phyloP scores from a whole-genome alignment of 2,797 vertebrate species.

The Pyrocephalus nanus region DNA sequence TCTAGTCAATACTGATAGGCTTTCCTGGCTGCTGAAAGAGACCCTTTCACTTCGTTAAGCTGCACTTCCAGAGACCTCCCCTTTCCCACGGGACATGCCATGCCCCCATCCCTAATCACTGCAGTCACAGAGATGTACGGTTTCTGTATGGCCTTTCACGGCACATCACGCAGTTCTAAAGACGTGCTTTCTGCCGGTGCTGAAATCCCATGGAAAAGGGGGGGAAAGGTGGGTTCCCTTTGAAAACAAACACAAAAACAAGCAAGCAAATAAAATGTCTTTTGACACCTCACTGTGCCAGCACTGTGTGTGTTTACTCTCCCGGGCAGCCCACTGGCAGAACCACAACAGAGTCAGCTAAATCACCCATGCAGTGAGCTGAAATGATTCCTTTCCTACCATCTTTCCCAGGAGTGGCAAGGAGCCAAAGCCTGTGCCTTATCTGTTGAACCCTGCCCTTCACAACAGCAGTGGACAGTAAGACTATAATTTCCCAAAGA shows the following conservation, averaged over 20 bases:
- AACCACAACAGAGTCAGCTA: fast-evolving
- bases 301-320: neutral
- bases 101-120: neutral
- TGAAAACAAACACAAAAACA: neutral
- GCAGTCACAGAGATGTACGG: fast-evolving
- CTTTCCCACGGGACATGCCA: fast-evolving
- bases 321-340: neutral
- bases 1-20: neutral
- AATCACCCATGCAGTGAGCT: fast-evolving
- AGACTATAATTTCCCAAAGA: neutral
- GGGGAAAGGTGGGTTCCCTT: neutral
- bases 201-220: neutral
- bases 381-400: neutral
- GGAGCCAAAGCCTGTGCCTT: neutral
- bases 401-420: neutral
- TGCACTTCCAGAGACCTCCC: neutral
- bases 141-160: neutral
- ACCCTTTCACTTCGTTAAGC: neutral
- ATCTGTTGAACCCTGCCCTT: neutral
- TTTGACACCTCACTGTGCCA: neutral
- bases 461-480: fast-evolving
- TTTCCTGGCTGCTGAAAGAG: constrained; percentile 26
- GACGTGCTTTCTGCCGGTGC: neutral
- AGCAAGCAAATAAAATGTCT: neutral
- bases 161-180: neutral